Base-by-base conservation (phyloP, 2,113 vertebrate species). In the Gymnobelideus leadbeateri region DNA sequence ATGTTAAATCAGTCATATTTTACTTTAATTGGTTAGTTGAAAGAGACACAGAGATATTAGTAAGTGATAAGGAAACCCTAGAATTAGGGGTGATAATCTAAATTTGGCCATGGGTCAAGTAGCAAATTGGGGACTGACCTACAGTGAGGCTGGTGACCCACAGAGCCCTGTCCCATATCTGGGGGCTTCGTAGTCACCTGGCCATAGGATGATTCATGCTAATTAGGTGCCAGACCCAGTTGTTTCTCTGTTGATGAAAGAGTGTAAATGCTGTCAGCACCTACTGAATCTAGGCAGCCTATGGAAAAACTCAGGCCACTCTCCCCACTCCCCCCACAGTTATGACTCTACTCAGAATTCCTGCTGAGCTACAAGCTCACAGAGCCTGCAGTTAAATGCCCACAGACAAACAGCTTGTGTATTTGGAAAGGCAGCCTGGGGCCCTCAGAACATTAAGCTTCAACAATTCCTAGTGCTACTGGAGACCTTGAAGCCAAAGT, bases 291-390 rank as follows among this genome's bases (percentile, higher is more conserved):
- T 68, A 12, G 57, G 10, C 26, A 31, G 26, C 55, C 23, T 54
- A 7, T 5, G 54, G 54, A 55, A 55, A 55, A 8, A 55, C 54
- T 55, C 2, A 7, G 54, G 54, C 25, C 25, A 55, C 54, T 7
- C 53, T 1, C 2, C 14, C 52, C 0, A 26, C 9, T 2, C 57
- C 10, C 31, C 11, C 26, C 26, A 2, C 3, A 37, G 3, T 4
- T 16, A 16, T 37, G 61, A 68, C 31, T 31, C 3, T 5, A 37
- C 31, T 14, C 61, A 68, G 14, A 68, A 68, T 68, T 68, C 31
- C 61, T 68, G 31, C 31, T 37, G 11, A 68, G 61, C 61, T 68
- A 1, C 37, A 49, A 4, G 47, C 47, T 49, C 47, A 49, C 47
- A 49, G 47, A 49, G 12, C 31, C 61, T 37, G 31, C 31, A 6